Conservation (phyloP, 2,113 vertebrate genomes). For the Epinephelus fuscoguttatus region DNA sequence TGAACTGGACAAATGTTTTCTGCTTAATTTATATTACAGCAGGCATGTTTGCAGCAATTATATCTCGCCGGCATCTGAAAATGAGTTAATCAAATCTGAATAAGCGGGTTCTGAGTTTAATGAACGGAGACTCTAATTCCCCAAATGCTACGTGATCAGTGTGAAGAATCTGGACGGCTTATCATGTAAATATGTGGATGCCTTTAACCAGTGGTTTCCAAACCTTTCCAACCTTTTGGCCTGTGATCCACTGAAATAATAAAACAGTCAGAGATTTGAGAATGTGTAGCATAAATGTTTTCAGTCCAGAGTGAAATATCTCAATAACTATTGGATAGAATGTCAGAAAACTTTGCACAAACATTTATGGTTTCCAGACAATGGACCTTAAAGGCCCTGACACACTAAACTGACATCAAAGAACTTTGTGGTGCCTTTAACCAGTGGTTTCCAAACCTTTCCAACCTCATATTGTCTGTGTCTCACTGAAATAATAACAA, state of each 20-base stretch:
- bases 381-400: too few species aligned
- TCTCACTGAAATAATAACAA: too few species aligned
- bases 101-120: slow-evolving; percentile 1
- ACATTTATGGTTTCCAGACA: too few species aligned
- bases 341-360: too few species aligned
- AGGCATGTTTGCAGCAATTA: slow-evolving; percentile 12
- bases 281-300: too few species aligned
- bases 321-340: too few species aligned
- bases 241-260: background rate
- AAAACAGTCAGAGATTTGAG: background rate
- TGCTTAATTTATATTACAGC: slow-evolving; percentile 17
- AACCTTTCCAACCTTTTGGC: background rate
- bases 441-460: too few species aligned
- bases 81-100: slow-evolving; percentile 18
- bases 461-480: too few species aligned
- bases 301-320: too few species aligned
- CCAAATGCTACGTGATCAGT: slow-evolving; percentile 12
- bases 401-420: too few species aligned
- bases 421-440: too few species aligned
- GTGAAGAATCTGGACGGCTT: background rate
- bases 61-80: background rate
- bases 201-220: background rate
- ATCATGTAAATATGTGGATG: background rate
- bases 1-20: background rate
- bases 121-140: background rate